These are phyloP conservation scores for Scolanthus callimorphus DNA, from an alignment of 92 coral and sea anemone genomes.

Conservation along the genomic window DNA sequence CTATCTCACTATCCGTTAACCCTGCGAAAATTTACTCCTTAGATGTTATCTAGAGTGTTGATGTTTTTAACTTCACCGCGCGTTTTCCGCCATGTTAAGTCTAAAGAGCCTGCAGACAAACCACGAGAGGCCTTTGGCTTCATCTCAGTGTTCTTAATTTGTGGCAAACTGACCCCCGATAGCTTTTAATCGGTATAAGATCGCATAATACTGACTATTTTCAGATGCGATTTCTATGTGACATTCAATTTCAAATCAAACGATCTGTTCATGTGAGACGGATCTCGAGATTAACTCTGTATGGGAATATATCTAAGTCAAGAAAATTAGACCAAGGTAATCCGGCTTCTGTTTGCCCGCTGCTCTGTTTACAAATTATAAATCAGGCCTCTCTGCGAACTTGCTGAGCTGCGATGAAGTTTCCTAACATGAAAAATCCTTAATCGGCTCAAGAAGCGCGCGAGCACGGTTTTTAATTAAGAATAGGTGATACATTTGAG, in stretches of 20 bases:
- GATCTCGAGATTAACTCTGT: not conserved
- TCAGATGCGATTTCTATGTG: not conserved
- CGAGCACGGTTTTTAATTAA: no score
- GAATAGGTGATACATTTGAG: not conserved
- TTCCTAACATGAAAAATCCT: no score
- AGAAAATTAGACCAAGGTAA: constrained; percentile 40
- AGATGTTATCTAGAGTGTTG: no score
- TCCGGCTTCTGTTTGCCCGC: constrained; percentile 44
- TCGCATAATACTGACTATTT: constrained; percentile 1
- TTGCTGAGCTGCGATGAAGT: not conserved
- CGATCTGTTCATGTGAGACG: not conserved
- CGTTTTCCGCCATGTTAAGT: no score
- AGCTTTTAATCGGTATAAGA: constrained; percentile 20
- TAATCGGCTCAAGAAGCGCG: no score
- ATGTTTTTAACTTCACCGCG: no score
- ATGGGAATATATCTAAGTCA: constrained; percentile 4
- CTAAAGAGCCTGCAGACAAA: no score
- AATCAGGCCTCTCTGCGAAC: constrained; percentile 3
- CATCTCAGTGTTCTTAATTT: constrained; percentile 17
- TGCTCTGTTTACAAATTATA: constrained; percentile 41
- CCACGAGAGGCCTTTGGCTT: constrained; percentile 21
- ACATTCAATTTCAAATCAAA: not conserved
- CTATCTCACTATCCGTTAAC: no score
- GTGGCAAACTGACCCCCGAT: constrained; percentile 18
- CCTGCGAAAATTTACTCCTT: no score